Base-by-base conservation (phyloP, 1,140 invertebrate genomes). In the Hyles euphorbiae region DNA sequence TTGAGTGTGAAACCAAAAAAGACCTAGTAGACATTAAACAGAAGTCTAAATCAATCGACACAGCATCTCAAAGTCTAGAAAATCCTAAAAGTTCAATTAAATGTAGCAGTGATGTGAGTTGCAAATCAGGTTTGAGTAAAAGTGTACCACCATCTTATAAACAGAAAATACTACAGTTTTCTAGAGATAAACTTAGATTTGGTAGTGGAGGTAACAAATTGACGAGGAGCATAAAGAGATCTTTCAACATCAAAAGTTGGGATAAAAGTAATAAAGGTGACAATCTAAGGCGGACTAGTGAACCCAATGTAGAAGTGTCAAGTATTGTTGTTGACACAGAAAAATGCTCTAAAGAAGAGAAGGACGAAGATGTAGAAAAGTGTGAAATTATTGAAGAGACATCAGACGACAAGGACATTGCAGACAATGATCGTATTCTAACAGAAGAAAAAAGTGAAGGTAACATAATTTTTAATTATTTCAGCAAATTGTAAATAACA, bases 71-170 rank as follows among this genome's bases (percentile, higher is more conserved):
- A 47, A 88, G 86, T 33, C 76, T 88, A 51, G 86, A 87, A 49
- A 85, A 86, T 62, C 84, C 86, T 5, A 88, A 88, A 62, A 87
- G 78, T 68, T 83, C 86, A 8, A 83, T 81, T 1, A 88, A 87
- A 70, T 88, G 81, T 46, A 87, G 80, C 32, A 85, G 77, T 58
- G 84, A 86, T 57, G 66, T 88, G 6, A 87, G 83, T 70, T 54
- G 53, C 22, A 54, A 54, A 32, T 82, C 87, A 6, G 84, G 81
- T 5, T 66, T 90, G 0, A 90, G 88, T 58, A 90, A 86, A 69
- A 89, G 88, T 78, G 89, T 89, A 3, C 89, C 89, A 8, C 88
- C 87, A 0, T 89, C 87, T 5, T 90, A 89, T 54, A 90, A 89
- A 60, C 87, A 90, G 64, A 90, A 90, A 61, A 45, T 89, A 56